Evolutionary conservation across 2,888 invertebrate genomes (phyloP).

Genomic region (Gastrophysa polygoni): DNA sequence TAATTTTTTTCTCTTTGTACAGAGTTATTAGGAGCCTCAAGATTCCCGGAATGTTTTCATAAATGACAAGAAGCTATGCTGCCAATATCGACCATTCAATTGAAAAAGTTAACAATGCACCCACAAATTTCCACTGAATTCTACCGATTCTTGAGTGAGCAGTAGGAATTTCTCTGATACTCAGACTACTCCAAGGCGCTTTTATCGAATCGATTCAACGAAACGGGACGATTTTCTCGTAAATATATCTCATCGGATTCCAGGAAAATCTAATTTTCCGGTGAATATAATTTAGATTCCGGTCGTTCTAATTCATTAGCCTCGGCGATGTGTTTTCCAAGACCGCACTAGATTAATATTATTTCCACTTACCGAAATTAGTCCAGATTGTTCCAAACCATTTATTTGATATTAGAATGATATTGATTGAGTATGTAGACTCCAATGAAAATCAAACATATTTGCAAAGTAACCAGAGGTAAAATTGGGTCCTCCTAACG

Average conservation of each 20-base stretch:
- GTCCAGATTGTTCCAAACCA: not conserved
- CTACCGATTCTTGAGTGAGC: slow-evolving; percentile 7
- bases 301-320: slow-evolving; percentile 21
- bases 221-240: slow-evolving; percentile 16
- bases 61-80: not conserved
- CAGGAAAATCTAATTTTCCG: slow-evolving; percentile 20
- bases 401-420: too few species aligned
- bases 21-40: not conserved
- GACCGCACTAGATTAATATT: not conserved
- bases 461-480: too few species aligned
- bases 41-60: not conserved
- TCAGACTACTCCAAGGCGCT: slow-evolving; percentile 15
- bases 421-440: too few species aligned
- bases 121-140: slow-evolving; percentile 10
- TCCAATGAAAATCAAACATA: too few species aligned
- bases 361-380: not conserved
- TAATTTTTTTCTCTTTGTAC: too few species aligned
- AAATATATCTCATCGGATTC: slow-evolving; percentile 22
- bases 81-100: not conserved
- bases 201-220: slow-evolving; percentile 11
- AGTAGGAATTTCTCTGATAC: slow-evolving; percentile 17
- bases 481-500: too few species aligned
- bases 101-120: not conserved
- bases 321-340: not conserved
- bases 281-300: slow-evolving; percentile 18